phyloP scores from a whole-genome alignment of 2,113 vertebrate genomes.

The Triplophysa rosa region DNA sequence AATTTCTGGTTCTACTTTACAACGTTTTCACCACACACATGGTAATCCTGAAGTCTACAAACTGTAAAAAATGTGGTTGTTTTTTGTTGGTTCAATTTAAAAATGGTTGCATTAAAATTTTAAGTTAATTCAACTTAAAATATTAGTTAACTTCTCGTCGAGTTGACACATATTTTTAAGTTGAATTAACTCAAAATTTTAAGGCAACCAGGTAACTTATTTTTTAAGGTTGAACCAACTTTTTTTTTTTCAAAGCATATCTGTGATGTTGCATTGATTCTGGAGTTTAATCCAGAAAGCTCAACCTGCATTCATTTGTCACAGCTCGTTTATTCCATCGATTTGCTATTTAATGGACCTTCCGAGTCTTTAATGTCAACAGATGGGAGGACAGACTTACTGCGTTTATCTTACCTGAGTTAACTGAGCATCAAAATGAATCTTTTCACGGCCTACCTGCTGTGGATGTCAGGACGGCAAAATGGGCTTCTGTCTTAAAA shows the following conservation, averaged over 20 bases:
- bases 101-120: too few relatives aligned
- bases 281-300: conserved; percentile 9
- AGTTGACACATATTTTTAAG: too few relatives aligned
- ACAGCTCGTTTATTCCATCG: conserved; percentile 48
- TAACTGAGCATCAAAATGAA: background rate
- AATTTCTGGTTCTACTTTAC: too few relatives aligned
- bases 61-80: too few relatives aligned
- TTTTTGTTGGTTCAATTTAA: too few relatives aligned
- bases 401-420: conserved; percentile 12
- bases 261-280: background rate
- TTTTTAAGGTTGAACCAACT: background rate
- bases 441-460: background rate
- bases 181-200: too few relatives aligned
- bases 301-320: conserved; percentile 48
- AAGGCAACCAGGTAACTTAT: too few relatives aligned
- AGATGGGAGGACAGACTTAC: conserved; percentile 26
- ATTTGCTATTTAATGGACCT: conserved; percentile 61
- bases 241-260: background rate
- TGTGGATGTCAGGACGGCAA: background rate
- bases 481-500: too few relatives aligned
- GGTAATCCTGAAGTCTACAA: too few relatives aligned
- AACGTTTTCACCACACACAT: too few relatives aligned
- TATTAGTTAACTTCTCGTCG: too few relatives aligned
- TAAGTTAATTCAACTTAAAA: too few relatives aligned
- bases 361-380: conserved; percentile 35